phyloP scores from a whole-genome alignment of 2,797 vertebrate genomes.

The Macropodus opercularis region DNA sequence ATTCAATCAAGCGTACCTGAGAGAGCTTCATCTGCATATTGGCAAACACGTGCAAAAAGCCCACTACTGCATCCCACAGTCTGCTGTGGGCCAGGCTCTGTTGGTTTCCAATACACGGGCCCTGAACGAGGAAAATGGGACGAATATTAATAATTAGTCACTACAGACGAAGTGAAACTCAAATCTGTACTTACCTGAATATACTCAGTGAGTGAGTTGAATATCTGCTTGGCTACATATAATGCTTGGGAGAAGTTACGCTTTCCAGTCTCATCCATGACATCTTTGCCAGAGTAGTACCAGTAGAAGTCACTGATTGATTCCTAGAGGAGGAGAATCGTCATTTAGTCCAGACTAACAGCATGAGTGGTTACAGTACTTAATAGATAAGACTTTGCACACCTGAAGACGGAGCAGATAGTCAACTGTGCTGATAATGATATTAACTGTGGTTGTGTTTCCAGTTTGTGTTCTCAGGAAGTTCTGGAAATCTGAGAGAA shows the following conservation, averaged over 20 bases:
- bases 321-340: constrained; percentile 79
- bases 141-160: not conserved
- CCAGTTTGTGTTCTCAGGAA: constrained; percentile 98
- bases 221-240: constrained; percentile 95
- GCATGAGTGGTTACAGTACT: not conserved
- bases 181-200: constrained; percentile 88
- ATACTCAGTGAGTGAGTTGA: constrained; percentile 98
- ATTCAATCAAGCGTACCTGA: no score
- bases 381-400: constrained; percentile 4
- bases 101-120: constrained; percentile 96
- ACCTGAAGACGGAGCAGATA: constrained; percentile 98
- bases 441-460: constrained; percentile 97
- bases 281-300: constrained; percentile 97
- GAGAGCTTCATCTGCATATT: constrained; percentile 99
- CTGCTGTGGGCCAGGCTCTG: constrained; percentile 97
- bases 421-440: constrained; percentile 99
- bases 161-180: not conserved
- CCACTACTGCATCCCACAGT: constrained; percentile 96
- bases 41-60: constrained; percentile 96
- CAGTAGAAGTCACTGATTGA: constrained; percentile 99
- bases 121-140: constrained; percentile 71
- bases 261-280: constrained; percentile 94
- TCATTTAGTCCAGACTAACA: not conserved
- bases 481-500: constrained; percentile 93
- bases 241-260: constrained; percentile 94